These are phyloP conservation scores for Zootoca vivipara DNA, from an alignment of 2,113 vertebrate genomes.

Conservation along the genomic window DNA sequence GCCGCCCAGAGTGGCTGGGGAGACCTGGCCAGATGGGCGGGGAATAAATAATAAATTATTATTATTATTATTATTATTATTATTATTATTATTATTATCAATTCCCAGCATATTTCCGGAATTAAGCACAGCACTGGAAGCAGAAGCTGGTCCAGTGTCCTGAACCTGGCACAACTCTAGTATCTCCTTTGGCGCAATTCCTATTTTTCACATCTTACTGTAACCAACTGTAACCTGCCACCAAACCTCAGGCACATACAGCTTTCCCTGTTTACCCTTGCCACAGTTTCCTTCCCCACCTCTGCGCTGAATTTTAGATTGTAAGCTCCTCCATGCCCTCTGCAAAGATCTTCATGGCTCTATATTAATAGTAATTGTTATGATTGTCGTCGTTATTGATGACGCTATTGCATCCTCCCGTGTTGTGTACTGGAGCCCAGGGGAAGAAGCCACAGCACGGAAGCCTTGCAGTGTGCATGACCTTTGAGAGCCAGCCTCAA, in stretches of 20 bases:
- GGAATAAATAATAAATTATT: too few species aligned
- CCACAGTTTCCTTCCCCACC: background rate
- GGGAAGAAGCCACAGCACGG: background rate
- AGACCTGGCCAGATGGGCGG: too few species aligned
- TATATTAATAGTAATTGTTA: background rate
- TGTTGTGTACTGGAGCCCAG: background rate
- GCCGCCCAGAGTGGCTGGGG: too few species aligned
- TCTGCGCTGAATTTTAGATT: background rate
- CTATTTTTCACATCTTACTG: background rate
- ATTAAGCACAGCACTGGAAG: background rate
- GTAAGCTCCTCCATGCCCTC: background rate
- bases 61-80: too few species aligned
- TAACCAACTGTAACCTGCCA: background rate
- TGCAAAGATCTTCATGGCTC: background rate
- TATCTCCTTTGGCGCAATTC: background rate
- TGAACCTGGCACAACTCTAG: background rate
- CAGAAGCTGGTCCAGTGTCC: background rate
- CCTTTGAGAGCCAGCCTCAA: background rate
- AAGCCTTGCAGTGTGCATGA: background rate
- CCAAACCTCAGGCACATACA: background rate
- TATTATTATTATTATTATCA: too few species aligned
- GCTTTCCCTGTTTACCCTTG: background rate
- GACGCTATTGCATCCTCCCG: background rate
- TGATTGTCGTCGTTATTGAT: background rate
- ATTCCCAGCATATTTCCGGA: background rate